phyloP scores from a whole-genome alignment of 1,140 invertebrate species.

The Portunus trituberculatus region DNA sequence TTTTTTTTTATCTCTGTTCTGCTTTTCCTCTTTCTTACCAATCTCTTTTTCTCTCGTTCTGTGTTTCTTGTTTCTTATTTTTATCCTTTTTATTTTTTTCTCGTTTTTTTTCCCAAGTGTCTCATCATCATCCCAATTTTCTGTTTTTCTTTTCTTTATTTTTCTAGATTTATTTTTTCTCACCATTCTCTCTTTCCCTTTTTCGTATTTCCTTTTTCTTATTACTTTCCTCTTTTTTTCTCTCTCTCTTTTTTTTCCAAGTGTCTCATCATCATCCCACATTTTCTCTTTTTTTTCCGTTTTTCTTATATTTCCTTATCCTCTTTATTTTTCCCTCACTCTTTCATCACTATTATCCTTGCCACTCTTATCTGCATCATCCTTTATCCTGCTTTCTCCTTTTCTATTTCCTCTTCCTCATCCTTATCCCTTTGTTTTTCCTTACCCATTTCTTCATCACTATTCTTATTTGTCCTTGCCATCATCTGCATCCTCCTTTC shows the following conservation, averaged over 20 bases:
- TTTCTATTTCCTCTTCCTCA: too few relatives aligned
- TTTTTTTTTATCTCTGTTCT: not conserved
- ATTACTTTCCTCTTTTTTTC: too few relatives aligned
- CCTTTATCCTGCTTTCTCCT: too few relatives aligned
- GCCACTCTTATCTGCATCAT: too few relatives aligned
- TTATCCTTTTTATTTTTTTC: not conserved
- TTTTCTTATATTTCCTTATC: not conserved
- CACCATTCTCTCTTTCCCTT: too few relatives aligned
- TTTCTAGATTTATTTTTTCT: not conserved
- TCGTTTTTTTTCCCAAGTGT: not conserved
- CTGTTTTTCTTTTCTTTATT: not conserved
- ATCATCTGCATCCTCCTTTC: too few relatives aligned
- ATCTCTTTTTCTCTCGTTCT: not conserved
- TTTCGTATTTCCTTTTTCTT: too few relatives aligned
- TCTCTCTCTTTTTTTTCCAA: not conserved
- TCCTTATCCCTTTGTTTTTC: too few relatives aligned
- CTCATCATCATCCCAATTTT: not conserved
- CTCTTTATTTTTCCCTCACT: not conserved
- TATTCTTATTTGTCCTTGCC: too few relatives aligned
- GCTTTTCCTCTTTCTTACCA: not conserved
- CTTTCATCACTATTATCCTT: too few relatives aligned
- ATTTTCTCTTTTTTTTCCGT: too few relatives aligned
- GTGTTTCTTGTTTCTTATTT: not conserved
- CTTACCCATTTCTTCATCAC: too few relatives aligned
- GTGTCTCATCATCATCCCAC: not conserved